Percentiles rank a stretch among this genome's conserved stretches.
Conservation (phyloP, 2,113 vertebrate genomes). For the Phaethornis superciliosus region DNA sequence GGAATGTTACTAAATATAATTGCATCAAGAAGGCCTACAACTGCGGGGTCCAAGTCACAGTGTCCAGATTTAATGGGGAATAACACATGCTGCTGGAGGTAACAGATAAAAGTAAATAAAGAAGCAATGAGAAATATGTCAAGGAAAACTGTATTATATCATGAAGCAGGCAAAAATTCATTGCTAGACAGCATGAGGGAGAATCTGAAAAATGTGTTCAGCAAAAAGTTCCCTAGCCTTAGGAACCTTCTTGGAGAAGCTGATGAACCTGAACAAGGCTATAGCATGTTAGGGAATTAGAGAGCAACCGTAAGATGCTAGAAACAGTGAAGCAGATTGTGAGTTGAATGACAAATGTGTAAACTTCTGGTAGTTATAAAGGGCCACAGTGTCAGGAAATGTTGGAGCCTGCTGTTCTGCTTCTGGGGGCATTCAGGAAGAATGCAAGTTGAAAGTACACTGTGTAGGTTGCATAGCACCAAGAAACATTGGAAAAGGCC, state of each 20-base stretch:
- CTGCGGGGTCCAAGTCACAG: background rate
- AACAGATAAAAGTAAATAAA: background rate
- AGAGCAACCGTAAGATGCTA: slow-evolving; percentile 27
- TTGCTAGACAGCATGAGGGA: slow-evolving; percentile 21
- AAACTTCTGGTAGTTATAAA: slow-evolving; percentile 52
- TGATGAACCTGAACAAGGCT: slow-evolving; percentile 48
- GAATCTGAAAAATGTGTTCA: slow-evolving; percentile 14
- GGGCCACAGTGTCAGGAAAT: slow-evolving; percentile 13
- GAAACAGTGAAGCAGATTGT: slow-evolving; percentile 44
- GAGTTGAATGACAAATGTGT: slow-evolving; percentile 55
- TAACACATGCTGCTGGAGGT: background rate
- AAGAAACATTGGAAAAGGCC: background rate
- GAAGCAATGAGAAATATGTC: background rate
- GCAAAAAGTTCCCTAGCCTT: background rate
- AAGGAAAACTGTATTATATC: background rate
- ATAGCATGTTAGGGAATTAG: slow-evolving; percentile 15
- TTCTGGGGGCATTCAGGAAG: slow-evolving; percentile 31
- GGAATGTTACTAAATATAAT: background rate
- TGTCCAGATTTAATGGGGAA: background rate
- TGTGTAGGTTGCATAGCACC: background rate
- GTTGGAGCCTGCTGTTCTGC: slow-evolving; percentile 5
- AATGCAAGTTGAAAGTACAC: background rate
- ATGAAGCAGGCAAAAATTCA: background rate
- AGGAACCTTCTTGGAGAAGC: slow-evolving; percentile 23
- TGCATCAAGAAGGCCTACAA: background rate